Evolutionary conservation across 2,113 vertebrate species (phyloP), one percentile per base, ranked within the genome.

Genomic region (Boulengeromyrus knoepffleri): DNA sequence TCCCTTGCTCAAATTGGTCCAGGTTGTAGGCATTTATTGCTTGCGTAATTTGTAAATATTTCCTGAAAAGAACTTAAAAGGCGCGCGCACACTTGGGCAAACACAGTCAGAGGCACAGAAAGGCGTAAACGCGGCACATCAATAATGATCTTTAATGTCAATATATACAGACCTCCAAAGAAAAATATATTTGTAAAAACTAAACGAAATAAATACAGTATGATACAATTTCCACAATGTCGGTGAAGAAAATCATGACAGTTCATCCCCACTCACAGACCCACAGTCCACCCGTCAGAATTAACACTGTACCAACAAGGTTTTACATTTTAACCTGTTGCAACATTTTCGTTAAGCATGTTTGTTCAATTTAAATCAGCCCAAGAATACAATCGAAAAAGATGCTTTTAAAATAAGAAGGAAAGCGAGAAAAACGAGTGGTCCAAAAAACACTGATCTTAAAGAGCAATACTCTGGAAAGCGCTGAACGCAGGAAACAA

Each of bases 141-240:
- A 96, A 96, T 96, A 95, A 95, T 97, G 97, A 97, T 97, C 95
- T 96, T 97, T 97, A 98, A 97, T 97, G 96, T 97, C 96, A 96
- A 98, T 98, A 98, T 96, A 96, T 97, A 97, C 95, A 97, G 94
- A 97, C 95, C 95, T 96, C 96, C 96, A 97, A 98, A 97, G 96
- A 97, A 98, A 98, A 96, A 96, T 96, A 97, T 91, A 96, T 96
- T 96, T 94, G 97, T 97, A 96, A 97, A 97, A 97, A 96, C 96
- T 96, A 97, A 97, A 97, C 95, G 96, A 97, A 98, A 97, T 97
- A 97, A 99, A 97, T 97, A 98, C 97, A 98, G 92, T 97, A 97
- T 97, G 95, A 95, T 97, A 98, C 97, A 97, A 97, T 98, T 96
- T 97, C 94, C 96, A 97, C 96, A 97, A 97, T 96, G 96, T 97